These are phyloP conservation scores for Megathymus violae DNA, from an alignment of 1,140 invertebrate genomes.

Conservation along the genomic window DNA sequence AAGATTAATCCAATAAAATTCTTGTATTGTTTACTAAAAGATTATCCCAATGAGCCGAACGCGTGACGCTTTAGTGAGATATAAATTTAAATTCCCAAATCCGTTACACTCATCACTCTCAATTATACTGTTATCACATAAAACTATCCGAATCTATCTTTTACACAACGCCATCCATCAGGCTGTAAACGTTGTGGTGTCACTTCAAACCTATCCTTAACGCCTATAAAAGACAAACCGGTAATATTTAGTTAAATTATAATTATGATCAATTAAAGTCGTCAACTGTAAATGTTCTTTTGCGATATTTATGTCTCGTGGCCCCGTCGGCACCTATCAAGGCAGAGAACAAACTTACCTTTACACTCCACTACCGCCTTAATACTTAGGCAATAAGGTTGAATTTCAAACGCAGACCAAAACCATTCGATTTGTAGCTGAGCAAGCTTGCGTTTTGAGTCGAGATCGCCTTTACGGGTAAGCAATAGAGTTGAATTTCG, in stretches of 20 bases:
- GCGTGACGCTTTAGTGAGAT: no score
- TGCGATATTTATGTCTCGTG: conserved; percentile 69
- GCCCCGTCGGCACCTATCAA: conserved; percentile 60
- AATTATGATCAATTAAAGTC: conserved; percentile 30
- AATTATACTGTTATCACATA: no score
- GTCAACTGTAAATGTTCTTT: conserved; percentile 39
- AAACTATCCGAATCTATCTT: no score
- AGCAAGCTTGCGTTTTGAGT: background rate
- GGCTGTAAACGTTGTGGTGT: no score
- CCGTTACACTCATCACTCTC: no score
- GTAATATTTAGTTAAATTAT: conserved; percentile 17
- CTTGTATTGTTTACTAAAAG: no score
- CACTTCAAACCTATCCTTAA: conserved; percentile 12
- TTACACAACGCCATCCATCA: no score
- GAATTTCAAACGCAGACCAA: conserved; percentile 5
- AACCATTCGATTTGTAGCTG: background rate
- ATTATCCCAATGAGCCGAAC: no score
- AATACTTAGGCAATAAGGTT: conserved; percentile 25
- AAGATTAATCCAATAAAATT: no score
- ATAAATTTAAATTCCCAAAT: no score
- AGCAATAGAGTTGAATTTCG: conserved; percentile 2
- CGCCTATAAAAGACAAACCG: conserved; percentile 15
- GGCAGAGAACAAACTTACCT: conserved; percentile 39
- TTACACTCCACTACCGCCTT: conserved; percentile 23
- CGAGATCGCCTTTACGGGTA: background rate